Evolutionary conservation across 2,113 vertebrate species (phyloP), one percentile per base, ranked within the genome.

Genomic region (Serilophus lunatus): DNA sequence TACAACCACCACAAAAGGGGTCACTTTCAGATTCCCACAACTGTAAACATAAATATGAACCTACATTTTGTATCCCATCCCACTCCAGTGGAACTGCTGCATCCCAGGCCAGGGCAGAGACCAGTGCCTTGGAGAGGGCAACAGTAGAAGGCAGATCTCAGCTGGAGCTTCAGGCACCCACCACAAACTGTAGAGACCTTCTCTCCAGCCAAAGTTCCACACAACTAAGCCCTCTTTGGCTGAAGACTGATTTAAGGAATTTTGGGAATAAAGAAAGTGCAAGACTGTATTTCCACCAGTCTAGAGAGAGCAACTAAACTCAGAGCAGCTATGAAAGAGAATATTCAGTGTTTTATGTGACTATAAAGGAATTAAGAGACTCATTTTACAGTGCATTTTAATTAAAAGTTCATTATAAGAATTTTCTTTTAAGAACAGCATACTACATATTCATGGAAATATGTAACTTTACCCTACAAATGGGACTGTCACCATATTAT

Each of bases 371-470:
- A 93, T 92, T 76, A 90, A 47, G 53, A 86, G 71, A 82, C 85
- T 94, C 70, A 44, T 94, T 96, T 96, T 96, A 96, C 95, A 96
- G 89, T 95, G 96, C 91, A 90, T 93, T 98, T 98, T 98, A 98
- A 98, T 98, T 97, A 97, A 95, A 97, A 97, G 82, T 95, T 95
- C 94, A 77, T 89, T 96, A 71, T 95, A 90, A 94, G 91, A 96
- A 95, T 91, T 84, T 42, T 92, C 69, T 85, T 81, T 95, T 93
- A 96, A 97, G 88, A 97, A 87, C 87, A 95, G 84, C 95, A 84
- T 88, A 97, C 97, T 96, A 89, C 96, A 96, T 97, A 89, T 96
- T 70, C 91, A 97, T 96, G 97, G 96, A 95, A 97, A 93, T 95
- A 96, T 85, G 94, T 96, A 76, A 91, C 80, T 95, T 92, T 88